Base-by-base conservation (phyloP, 1,140 invertebrate genomes). In the Steinernema feltiae region DNA sequence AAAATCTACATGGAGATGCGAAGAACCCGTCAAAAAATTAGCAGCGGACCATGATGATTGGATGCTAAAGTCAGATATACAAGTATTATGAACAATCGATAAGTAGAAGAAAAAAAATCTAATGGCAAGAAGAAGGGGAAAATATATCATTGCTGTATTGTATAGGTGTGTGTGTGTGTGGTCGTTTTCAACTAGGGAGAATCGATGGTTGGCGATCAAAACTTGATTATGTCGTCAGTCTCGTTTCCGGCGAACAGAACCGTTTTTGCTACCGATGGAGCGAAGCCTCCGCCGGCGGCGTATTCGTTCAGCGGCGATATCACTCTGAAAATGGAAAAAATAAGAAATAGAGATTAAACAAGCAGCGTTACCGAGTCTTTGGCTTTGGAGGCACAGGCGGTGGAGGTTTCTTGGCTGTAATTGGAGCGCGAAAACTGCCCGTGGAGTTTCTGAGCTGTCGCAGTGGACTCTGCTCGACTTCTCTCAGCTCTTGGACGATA, bases 191-290 rank as follows among this genome's bases (percentile, higher is more conserved):
- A 63, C 53, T 27, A 7, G 7, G 35, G 35, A 7, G 7, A 18
- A 41, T 7, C 7, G 18, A 41, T 7, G 35, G 35, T 18, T 7
- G 7, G 18, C 35, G 35, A 17, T 27, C 24, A 63, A 21, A 63
- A 63, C 53, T 63, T 63, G 53, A 63, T 63, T 63, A 63, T 63
- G 53, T 63, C 53, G 24, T 63, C 53, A 15, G 53, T 63, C 24
- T 63, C 7, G 2, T 21, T 15, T 63, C 24, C 53, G 7, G 53
- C 7, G 24, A 63, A 63, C 12, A 63, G 53, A 27, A 63, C 53
- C 12, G 53, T 63, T 63, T 63, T 63, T 15, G 53, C 12, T 17
- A 63, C 53, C 2, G 53, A 63, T 15, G 53, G 53, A n/a, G 53
- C 53, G 53, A 63, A 63, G 2, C 53, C 53, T 63, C 53, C 53